These are phyloP conservation scores for Carposina sasakii DNA, from an alignment of 1,140 invertebrate species.

Conservation along the genomic window DNA sequence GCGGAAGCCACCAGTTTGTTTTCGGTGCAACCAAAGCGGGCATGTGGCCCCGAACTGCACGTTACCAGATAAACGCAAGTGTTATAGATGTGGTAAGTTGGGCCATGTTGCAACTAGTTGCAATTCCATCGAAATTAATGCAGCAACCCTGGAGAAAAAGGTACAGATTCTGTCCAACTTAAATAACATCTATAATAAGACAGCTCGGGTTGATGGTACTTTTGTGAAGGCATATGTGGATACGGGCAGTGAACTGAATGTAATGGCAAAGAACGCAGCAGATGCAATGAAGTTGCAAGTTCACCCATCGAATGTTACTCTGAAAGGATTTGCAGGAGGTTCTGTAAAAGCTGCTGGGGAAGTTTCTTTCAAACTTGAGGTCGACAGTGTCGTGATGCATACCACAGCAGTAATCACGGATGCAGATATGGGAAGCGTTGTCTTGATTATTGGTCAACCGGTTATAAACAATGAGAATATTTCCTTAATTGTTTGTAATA, in stretches of 20 bases:
- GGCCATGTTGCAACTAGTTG: background rate
- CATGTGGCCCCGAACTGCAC: constrained; percentile 1
- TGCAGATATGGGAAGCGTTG: background rate
- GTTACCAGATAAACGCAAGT: constrained; percentile 3
- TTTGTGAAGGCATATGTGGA: constrained; percentile 6
- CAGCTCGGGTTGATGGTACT: background rate
- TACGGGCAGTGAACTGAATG: constrained; percentile 8
- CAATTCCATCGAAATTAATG: background rate
- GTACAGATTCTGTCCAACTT: background rate
- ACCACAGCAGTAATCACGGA: background rate
- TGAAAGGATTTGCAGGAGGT: constrained; percentile 9
- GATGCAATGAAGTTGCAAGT: background rate
- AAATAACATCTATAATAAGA: constrained; percentile 2
- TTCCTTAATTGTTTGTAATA: background rate
- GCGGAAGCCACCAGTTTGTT: background rate
- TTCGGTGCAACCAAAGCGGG: constrained; percentile 5
- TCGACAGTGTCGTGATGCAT: background rate
- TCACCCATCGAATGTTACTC: background rate
- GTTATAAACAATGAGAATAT: background rate
- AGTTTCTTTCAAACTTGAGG: background rate
- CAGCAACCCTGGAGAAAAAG: background rate
- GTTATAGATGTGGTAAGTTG: background rate
- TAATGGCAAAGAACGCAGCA: background rate
- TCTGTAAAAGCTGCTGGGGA: background rate
- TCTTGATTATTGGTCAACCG: background rate